Evolutionary conservation across 2,888 invertebrate genomes (phyloP), one percentile per base, ranked within the genome.

Genomic region (Lasioglossum malachurum): DNA sequence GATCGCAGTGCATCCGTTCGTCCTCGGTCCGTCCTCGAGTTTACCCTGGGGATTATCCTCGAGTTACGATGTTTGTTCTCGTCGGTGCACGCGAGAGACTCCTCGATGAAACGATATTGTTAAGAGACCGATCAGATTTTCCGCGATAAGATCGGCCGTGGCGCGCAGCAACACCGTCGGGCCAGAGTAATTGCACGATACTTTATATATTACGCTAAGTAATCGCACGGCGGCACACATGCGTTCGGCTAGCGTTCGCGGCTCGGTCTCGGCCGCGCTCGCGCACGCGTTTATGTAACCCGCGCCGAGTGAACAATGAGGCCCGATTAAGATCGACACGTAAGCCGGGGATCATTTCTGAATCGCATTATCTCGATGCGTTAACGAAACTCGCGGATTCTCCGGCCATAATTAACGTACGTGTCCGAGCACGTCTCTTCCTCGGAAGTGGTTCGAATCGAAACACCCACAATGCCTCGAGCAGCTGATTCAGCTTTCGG

Each of bases 111-210:
- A 78, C 84, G 78, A 80, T 86, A 90, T 86, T 75, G 88, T 82
- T 86, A 79, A 87, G 71, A 78, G 84, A 80, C 85, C 89, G 86
- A 89, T 86, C 83, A 75, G 84, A 84, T 83, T 86, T 84, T 80
- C 69, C 23, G 38, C 38, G 90, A 90, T 90, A 90, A 86, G 83
- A 89, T 90, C 83, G 64, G 44, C 38, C 69, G 71, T 27, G 80
- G 64, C 73, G 71, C 80, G 75, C 75, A 67, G 75, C 74, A 74
- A 69, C 80, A 81, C 74, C 82, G 82, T 44, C 44, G 79, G 31
- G 75, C 60, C 82, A n/a, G 81, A 89, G 84, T 86, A 87, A 89
- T 90, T 90, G 84, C 87, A 75, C 80, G 85, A 88, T 88, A 88
- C 87, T 87, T 86, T 83, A 86, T 87, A 87, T 69, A 87, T 86